These are phyloP conservation scores for Phymastichus coffea DNA, from an alignment of 1,140 invertebrate species.

Conservation along the genomic window DNA sequence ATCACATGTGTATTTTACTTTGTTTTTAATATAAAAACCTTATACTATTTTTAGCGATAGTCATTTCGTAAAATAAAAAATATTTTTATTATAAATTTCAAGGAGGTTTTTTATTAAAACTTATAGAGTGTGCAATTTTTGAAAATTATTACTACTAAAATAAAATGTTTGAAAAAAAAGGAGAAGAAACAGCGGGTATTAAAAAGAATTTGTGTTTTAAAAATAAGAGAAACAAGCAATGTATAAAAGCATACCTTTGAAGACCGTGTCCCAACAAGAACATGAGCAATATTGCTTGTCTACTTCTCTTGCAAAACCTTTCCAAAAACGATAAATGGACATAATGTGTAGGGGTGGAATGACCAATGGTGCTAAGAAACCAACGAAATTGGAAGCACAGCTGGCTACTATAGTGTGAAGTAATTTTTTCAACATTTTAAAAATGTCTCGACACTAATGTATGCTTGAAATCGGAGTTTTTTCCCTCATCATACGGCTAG, in stretches of 20 bases:
- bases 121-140: no score
- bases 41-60: no score
- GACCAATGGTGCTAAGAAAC: constrained; percentile 53
- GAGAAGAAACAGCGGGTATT: background rate
- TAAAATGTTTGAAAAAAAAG: background rate
- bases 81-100: no score
- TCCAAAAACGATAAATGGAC: constrained; percentile 70
- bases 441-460: no score
- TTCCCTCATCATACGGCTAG: no score
- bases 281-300: constrained; percentile 71
- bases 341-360: constrained; percentile 67
- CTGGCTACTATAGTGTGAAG: constrained; percentile 43
- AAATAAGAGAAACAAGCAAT: constrained; percentile 13
- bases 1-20: no score
- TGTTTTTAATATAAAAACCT: no score
- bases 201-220: constrained; percentile 15
- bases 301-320: constrained; percentile 67
- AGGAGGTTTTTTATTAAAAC: no score
- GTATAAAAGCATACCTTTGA: constrained; percentile 63
- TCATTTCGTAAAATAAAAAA: no score
- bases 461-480: no score
- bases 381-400: constrained; percentile 47
- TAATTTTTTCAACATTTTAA: constrained; percentile 43
- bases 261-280: constrained; percentile 79
- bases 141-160: no score